Conservation (phyloP, 2,888 invertebrate genomes). For the Flexamia atlantica region DNA sequence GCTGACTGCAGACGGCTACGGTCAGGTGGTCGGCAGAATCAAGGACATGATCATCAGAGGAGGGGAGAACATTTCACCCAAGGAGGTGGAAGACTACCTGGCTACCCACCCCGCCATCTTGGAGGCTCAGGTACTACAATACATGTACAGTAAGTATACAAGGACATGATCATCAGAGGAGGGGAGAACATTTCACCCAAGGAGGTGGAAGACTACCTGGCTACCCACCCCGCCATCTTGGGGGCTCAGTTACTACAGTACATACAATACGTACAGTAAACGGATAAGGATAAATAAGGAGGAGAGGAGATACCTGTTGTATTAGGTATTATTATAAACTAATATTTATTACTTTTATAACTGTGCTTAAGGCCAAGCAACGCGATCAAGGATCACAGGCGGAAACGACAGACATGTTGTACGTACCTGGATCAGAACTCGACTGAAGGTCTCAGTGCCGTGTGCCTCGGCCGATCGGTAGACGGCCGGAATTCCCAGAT, state of each 20-base stretch:
- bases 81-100: slow-evolving; percentile 89
- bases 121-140: slow-evolving; percentile 88
- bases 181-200: slow-evolving; percentile 83
- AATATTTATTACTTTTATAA: too few relatives aligned
- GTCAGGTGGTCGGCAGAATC: slow-evolving; percentile 69
- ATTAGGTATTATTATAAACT: too few relatives aligned
- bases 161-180: slow-evolving; percentile 70
- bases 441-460: too few relatives aligned
- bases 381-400: too few relatives aligned
- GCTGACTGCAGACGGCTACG: slow-evolving; percentile 76
- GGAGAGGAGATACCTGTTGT: slow-evolving; percentile 72
- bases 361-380: too few relatives aligned
- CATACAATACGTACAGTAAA: too few relatives aligned
- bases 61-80: slow-evolving; percentile 82
- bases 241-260: slow-evolving; percentile 88
- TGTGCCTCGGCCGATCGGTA: too few relatives aligned
- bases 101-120: slow-evolving; percentile 84
- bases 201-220: slow-evolving; percentile 89
- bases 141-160: too few relatives aligned
- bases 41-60: slow-evolving; percentile 71
- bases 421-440: too few relatives aligned
- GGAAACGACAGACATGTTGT: too few relatives aligned
- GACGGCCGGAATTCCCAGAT: too few relatives aligned
- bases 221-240: slow-evolving; percentile 84
- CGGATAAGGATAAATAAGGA: slow-evolving; percentile 70